These are phyloP conservation scores for Lutjanus argentimaculatus DNA, from an alignment of 2,797 vertebrate genomes.

Conservation along the genomic window DNA sequence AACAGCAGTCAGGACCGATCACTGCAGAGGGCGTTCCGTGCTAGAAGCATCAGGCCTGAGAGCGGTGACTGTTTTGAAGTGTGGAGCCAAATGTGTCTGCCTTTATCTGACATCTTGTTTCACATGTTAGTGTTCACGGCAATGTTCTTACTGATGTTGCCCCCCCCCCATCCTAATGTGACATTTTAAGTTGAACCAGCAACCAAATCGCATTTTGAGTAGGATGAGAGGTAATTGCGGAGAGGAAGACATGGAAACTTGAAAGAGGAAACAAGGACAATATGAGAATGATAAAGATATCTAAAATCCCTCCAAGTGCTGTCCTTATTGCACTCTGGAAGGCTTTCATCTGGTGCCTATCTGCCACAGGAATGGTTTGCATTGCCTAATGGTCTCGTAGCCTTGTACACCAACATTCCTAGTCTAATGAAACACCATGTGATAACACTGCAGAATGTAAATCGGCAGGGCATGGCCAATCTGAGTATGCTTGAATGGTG, in stretches of 20 bases:
- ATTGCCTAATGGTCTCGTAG: conserved; percentile 60
- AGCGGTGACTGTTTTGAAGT: conserved; percentile 43
- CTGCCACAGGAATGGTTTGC: conserved; percentile 57
- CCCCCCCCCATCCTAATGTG: conserved; percentile 49
- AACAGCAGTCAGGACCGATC: conserved; percentile 71
- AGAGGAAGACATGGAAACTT: conserved; percentile 40
- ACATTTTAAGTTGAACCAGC: conserved; percentile 71
- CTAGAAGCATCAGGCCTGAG: conserved; percentile 25
- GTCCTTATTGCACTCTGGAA: conserved; percentile 45
- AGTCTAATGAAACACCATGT: conserved; percentile 44
- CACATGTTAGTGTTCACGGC: conserved; percentile 63
- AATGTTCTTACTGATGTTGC: conserved; percentile 47
- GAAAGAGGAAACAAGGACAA: conserved; percentile 62
- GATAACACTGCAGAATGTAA: conserved; percentile 59
- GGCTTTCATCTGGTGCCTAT: conserved; percentile 77
- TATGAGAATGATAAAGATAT: conserved; percentile 64
- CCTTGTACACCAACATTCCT: conserved; percentile 52
- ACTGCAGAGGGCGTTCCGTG: conserved; percentile 25
- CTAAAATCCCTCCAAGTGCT: conserved; percentile 51
- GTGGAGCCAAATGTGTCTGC: conserved; percentile 49
- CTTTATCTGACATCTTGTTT: conserved; percentile 75
- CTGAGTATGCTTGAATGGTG: conserved; percentile 23
- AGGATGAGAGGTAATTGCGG: conserved; percentile 42
- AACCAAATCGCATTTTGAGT: conserved; percentile 33
- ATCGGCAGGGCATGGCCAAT: neutral